Evolutionary conservation across 2,113 vertebrate genomes (phyloP).

Genomic region (Gambusia holbrooki): DNA sequence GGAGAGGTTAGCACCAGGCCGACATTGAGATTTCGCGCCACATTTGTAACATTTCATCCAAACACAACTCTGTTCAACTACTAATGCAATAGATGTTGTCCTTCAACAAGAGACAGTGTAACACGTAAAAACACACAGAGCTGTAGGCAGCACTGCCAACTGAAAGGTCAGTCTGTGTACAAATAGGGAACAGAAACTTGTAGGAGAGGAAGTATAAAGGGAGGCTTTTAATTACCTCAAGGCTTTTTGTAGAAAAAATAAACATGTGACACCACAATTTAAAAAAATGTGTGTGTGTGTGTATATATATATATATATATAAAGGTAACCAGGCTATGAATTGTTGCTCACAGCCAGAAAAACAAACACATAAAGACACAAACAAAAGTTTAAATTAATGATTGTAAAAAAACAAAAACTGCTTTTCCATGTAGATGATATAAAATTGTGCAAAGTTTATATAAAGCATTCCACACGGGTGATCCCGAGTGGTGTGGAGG

Average conservation of each 20-base stretch:
- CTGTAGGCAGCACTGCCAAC: background rate
- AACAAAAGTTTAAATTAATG: background rate
- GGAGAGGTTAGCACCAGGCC: background rate
- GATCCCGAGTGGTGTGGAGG: no score
- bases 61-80: no score
- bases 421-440: background rate
- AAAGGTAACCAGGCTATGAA: background rate
- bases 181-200: constrained; percentile 61
- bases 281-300: no score
- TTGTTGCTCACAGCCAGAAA: background rate
- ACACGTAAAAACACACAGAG: background rate
- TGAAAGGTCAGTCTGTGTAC: constrained; percentile 8
- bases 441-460: background rate
- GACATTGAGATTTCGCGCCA: background rate
- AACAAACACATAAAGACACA: background rate
- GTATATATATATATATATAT: background rate
- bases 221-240: background rate
- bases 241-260: background rate
- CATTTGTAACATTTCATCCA: background rate
- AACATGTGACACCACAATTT: background rate
- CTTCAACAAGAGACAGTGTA: background rate
- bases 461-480: background rate
- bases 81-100: background rate
- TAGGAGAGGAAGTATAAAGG: constrained; percentile 41
- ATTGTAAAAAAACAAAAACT: no score